Evolutionary conservation across 2,113 vertebrate genomes (phyloP).

Genomic region (Toxotes chatareus): DNA sequence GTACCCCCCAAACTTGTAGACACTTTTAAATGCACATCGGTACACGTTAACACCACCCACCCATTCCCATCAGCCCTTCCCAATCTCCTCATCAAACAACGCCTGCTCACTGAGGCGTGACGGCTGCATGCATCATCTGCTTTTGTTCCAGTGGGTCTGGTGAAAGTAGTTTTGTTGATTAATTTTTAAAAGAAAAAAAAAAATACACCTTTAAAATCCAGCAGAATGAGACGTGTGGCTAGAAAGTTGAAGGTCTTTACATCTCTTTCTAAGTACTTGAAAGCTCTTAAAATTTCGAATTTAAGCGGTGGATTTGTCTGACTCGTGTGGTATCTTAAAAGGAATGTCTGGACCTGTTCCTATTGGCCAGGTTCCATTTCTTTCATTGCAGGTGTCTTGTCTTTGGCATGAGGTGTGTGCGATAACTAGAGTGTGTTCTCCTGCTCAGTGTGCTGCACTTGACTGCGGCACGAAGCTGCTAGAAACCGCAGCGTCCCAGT

Average conservation of each 20-base stretch:
- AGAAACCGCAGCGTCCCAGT: background rate
- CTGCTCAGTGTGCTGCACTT: conserved; percentile 32
- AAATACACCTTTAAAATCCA: background rate
- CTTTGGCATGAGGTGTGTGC: conserved; percentile 13
- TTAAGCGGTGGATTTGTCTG: conserved; percentile 2
- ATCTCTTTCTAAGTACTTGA: background rate
- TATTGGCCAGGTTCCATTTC: conserved; percentile 10
- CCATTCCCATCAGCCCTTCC: background rate
- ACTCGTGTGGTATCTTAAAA: conserved; percentile 15
- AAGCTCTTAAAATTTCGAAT: background rate
- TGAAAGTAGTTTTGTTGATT: background rate
- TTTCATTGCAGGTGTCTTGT: conserved; percentile 25
- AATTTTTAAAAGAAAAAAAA: background rate
- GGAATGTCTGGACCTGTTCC: background rate
- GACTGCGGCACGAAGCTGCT: conserved; percentile 25
- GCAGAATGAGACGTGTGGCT: background rate
- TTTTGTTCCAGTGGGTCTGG: background rate
- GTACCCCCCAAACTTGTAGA: no score
- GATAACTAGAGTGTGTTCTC: conserved; percentile 22
- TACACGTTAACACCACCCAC: background rate
- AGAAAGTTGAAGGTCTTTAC: background rate
- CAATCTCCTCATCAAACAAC: conserved; percentile 16
- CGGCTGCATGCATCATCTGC: background rate
- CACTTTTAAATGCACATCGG: background rate
- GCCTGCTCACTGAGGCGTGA: conserved; percentile 8